These are phyloP conservation scores for Aerospiza tachiro DNA, from an alignment of 2,797 vertebrate genomes.

Conservation along the genomic window DNA sequence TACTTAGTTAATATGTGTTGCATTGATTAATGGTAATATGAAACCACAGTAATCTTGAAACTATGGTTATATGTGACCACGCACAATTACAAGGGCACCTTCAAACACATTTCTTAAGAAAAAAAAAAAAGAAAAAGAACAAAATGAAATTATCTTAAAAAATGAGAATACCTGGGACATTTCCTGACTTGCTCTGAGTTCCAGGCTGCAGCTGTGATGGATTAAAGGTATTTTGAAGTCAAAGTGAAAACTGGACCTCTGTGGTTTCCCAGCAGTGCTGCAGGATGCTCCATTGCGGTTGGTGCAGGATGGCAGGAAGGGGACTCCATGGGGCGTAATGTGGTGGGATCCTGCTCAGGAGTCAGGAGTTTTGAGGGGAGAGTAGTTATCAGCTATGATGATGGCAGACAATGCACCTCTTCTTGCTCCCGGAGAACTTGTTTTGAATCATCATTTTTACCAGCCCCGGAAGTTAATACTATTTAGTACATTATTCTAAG, in stretches of 20 bases:
- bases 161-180: background rate
- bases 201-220: background rate
- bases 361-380: background rate
- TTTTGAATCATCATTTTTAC: background rate
- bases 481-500: background rate
- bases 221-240: background rate
- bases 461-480: background rate
- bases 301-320: background rate
- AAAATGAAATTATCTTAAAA: background rate
- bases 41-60: constrained; percentile 34
- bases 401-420: background rate
- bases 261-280: background rate
- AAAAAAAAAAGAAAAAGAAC: background rate
- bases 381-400: background rate
- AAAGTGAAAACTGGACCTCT: background rate
- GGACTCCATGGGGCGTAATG: background rate
- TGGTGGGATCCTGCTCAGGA: background rate
- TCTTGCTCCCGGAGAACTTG: background rate
- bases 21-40: constrained; percentile 68
- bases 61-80: background rate
- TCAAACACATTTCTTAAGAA: background rate
- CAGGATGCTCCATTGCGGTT: background rate
- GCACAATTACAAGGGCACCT: constrained; percentile 55
- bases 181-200: background rate
- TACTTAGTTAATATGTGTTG: constrained; percentile 73